Evolutionary conservation across 2,888 invertebrate genomes (phyloP), one percentile per base, ranked within the genome.

Genomic region (Nasonovia ribisnigri): DNA sequence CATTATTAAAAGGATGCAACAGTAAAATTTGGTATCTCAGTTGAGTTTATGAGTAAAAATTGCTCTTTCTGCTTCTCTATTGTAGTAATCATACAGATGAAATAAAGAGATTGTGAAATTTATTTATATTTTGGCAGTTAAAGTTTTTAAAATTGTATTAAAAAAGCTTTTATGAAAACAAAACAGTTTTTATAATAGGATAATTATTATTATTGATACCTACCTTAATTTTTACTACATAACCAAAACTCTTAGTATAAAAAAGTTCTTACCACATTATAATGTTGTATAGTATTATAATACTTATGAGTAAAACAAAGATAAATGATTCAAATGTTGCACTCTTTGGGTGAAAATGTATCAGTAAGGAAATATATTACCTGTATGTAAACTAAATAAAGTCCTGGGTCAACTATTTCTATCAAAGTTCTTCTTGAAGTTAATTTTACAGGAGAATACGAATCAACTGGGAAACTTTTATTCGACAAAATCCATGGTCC

Each of bases 401-500:
- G 26, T 60, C 93, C 93, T 84, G 60, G 84, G 42, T 93, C 89
- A 36, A 93, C 57, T 90, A 93, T 48, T 48, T 93, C 89, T 29
- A 93, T 8, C n/a, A 89, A 84, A 54, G 93, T 93, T 46, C 93
- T 93, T 93, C 93, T 89, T 42, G 93, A 89, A 46, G 84, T 93
- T 54, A 93, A 89, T 84, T 93, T 93, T 36, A 93, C 24, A 6
- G 91, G 51, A 77, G 77, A 36, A 84, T 36, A 46, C 5, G 46
- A 60, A 48, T 84, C 84, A 46, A 57, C 89, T 29, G 93, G 90
- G 48, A 57, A 84, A 93, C 93, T 89, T 90, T 90, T 93, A 29
- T 93, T 93, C 8, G 89, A 93, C 42, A 93, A 84, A 26, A 93
- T 90, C 93, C 93, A 93, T 16, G 93, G 93, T 48, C 93, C 93